Evolutionary conservation across 1,140 invertebrate species (phyloP).

Genomic region (Triops cancriformis): DNA sequence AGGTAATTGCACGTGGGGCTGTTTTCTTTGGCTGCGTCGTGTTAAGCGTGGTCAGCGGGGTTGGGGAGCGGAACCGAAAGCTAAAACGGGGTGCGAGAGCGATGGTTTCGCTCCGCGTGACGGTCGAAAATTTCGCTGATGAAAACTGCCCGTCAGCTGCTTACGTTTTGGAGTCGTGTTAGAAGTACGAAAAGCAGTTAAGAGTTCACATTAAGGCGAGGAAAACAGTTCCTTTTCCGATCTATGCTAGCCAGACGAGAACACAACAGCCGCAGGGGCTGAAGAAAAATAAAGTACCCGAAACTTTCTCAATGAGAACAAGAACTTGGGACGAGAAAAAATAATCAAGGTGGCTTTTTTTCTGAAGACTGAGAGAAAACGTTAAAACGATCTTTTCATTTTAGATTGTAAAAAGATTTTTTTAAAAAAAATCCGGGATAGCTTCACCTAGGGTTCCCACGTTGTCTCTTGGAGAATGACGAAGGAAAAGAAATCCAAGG

Average conservation of each 20-base stretch:
- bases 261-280: neutral
- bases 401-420: no score
- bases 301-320: neutral
- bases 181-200: neutral
- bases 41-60: neutral
- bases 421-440: neutral
- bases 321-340: no score
- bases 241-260: neutral
- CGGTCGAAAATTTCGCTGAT: neutral
- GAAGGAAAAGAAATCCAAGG: no score
- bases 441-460: neutral
- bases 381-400: no score
- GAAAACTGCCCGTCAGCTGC: neutral
- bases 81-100: neutral
- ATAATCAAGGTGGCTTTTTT: no score
- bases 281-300: neutral
- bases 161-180: neutral
- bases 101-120: neutral
- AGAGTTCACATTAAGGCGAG: neutral
- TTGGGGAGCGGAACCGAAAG: neutral
- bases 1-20: constrained; percentile 47
- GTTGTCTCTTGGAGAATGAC: neutral
- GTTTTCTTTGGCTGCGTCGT: neutral
- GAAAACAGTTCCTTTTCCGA: neutral
- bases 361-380: no score